Evolutionary conservation across 2,888 invertebrate genomes (phyloP), one percentile per base, ranked within the genome.

Genomic region (Galeruca laticollis): DNA sequence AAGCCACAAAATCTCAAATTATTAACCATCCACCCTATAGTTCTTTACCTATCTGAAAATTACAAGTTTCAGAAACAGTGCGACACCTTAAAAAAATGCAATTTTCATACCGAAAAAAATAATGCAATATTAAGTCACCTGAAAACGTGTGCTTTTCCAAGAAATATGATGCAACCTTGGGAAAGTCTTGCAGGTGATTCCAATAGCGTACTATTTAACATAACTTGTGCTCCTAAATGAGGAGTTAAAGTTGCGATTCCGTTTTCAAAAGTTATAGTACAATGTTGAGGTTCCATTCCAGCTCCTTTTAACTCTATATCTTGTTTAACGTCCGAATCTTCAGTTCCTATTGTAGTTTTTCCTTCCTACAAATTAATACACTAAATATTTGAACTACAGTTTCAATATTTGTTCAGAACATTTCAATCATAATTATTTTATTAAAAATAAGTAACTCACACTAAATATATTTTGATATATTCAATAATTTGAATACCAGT

Each of bases 341-440:
- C 93, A 11, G 92, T 93, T 65, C 96, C 96, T 70, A 97, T 94
- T 71, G 91, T 88, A 0, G 96, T 96, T 83, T 92, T 92, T 5
- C 96, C 96, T 83, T 96, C 96, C 91, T 93, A 80, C 37, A 74
- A 43, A 62, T 56, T 33, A 56, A 8, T 4, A 31, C 13, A 33
- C 31, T 0, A 10, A 33, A 15, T n/a, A 33, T 33, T 56, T 6
- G 2, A 43, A 10, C 43, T 43, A 9, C 3, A n/a, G n/a, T n/a
- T n/a, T n/a, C n/a, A n/a, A n/a, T 2, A 43, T 4, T 4, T 43
- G 11, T 43, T 5, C 26, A 26, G 3, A 6, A 26, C 0, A 26
- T 0, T 26, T 26, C 6, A 26, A 26, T 26, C 3, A 26, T 5
- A 26, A 5, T 5, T 26, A 26, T 26, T 26, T n/a, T n/a, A n/a